These are phyloP conservation scores for Cephus spinipes DNA, from an alignment of 2,888 invertebrate species.

Conservation along the genomic window DNA sequence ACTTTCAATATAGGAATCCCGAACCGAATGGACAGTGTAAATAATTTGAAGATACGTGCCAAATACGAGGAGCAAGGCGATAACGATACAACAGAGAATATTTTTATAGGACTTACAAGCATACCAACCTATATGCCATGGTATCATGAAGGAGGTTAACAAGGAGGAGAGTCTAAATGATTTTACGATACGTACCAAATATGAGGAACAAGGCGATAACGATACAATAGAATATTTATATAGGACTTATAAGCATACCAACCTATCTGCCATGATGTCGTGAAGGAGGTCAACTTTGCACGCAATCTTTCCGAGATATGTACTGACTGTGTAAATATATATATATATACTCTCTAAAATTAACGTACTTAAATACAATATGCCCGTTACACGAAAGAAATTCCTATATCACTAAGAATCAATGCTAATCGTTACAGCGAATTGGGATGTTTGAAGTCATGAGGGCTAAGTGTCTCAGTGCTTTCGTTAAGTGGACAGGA, in stretches of 20 bases:
- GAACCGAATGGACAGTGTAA: not conserved
- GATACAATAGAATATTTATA: slow-evolving; percentile 7
- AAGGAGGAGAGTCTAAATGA: not conserved
- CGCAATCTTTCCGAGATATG: slow-evolving; percentile 34
- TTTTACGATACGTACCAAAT: not conserved
- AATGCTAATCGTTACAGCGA: not conserved
- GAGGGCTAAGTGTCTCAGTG: not conserved
- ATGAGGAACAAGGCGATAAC: not conserved
- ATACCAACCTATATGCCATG: slow-evolving; percentile 12
- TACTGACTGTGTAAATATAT: slow-evolving; percentile 3
- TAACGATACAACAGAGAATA: not conserved
- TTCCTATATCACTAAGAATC: not conserved
- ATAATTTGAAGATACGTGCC: not conserved
- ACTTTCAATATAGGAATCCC: not conserved
- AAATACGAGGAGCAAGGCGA: not conserved
- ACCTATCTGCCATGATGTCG: slow-evolving; percentile 29
- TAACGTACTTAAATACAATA: not conserved
- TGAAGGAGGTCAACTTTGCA: slow-evolving; percentile 51
- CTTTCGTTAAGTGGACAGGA: not conserved
- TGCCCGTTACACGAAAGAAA: not conserved
- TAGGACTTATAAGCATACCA: slow-evolving; percentile 28
- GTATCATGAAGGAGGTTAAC: slow-evolving; percentile 50
- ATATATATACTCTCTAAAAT: not conserved
- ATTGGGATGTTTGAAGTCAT: not conserved
- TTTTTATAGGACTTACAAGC: slow-evolving; percentile 26